Conservation (phyloP, 2,888 invertebrate genomes). For the Baccha elongata region DNA sequence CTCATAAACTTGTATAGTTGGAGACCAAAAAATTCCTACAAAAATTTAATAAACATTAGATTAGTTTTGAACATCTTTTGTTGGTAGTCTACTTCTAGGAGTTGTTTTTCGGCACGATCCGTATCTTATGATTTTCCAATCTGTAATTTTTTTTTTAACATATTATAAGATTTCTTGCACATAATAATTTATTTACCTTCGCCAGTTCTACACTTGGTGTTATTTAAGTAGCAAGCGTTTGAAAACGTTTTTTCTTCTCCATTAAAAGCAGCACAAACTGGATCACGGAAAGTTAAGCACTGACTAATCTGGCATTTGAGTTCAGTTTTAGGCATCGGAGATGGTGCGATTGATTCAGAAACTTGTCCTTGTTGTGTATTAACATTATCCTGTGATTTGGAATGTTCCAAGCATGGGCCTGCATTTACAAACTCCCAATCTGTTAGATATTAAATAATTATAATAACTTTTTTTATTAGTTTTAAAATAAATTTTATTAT, state of each 20-base stretch:
- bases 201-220: conserved; percentile 25
- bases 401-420: conserved; percentile 1
- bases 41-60: neutral
- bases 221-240: conserved; percentile 29
- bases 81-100: neutral
- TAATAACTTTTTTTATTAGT: neutral
- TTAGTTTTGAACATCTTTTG: neutral
- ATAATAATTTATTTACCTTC: no score
- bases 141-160: conserved; percentile 1
- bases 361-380: neutral
- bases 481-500: no score
- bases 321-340: neutral
- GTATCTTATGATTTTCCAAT: conserved; percentile 24
- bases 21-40: neutral
- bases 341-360: neutral
- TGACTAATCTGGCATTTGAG: neutral
- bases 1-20: neutral
- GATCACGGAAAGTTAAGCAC: conserved; percentile 25
- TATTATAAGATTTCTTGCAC: no score
- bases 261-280: conserved; percentile 34
- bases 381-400: neutral
- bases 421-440: conserved; percentile 24
- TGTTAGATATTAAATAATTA: neutral
- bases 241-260: conserved; percentile 33
- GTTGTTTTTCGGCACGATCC: neutral